These are phyloP conservation scores for Puffinus mauretanicus DNA, from an alignment of 2,113 vertebrate species.

Conservation along the genomic window DNA sequence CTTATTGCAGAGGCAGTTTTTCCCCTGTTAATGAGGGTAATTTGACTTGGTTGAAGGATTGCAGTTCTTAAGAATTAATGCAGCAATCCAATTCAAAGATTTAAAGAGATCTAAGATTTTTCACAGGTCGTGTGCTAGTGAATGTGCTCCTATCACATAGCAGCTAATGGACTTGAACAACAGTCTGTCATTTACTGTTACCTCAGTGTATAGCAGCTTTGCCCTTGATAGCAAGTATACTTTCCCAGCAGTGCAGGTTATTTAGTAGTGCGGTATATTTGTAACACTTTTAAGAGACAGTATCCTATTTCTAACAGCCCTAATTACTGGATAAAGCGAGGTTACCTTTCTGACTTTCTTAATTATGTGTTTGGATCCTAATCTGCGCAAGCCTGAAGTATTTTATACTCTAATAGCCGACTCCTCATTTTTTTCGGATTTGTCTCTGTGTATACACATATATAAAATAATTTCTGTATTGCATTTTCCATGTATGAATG, in stretches of 20 bases:
- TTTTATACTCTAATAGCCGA: constrained; percentile 33
- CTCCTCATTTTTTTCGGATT: neutral
- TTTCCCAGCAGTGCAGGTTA: constrained; percentile 87
- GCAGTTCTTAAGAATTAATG: constrained; percentile 99
- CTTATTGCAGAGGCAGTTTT: constrained; percentile 99
- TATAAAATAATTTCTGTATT: constrained; percentile 58
- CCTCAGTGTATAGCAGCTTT: constrained; percentile 86
- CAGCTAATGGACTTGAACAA: constrained; percentile 99
- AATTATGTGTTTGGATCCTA: constrained; percentile 74
- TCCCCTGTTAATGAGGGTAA: constrained; percentile 99
- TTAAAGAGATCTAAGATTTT: constrained; percentile 99
- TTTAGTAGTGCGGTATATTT: constrained; percentile 78
- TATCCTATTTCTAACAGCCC: constrained; percentile 74
- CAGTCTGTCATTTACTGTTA: constrained; percentile 92
- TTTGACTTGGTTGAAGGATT: constrained; percentile 99
- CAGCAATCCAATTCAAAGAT: constrained; percentile 95
- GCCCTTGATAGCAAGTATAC: constrained; percentile 88
- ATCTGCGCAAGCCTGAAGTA: constrained; percentile 57
- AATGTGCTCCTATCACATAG: constrained; percentile 95
- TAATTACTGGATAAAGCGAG: constrained; percentile 73
- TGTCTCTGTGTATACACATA: neutral
- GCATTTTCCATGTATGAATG: neutral
- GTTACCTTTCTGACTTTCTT: constrained; percentile 74
- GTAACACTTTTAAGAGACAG: constrained; percentile 73
- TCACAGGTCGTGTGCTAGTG: constrained; percentile 98